Evolutionary conservation across 2,888 invertebrate genomes (phyloP).

Genomic region (Tipula vernalis): DNA sequence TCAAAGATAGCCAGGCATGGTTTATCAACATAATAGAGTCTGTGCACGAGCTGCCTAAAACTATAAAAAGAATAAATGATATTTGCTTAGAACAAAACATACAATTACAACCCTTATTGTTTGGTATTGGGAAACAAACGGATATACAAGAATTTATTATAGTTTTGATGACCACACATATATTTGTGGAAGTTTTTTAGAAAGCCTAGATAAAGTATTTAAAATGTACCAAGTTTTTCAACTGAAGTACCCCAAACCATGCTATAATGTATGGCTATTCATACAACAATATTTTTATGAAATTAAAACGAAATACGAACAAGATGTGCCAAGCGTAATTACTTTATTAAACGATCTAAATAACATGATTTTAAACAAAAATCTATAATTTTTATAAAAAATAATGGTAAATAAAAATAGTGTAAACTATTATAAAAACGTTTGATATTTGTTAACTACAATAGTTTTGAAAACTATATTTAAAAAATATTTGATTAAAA

Average conservation of each 20-base stretch:
- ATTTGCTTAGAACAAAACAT: neutral
- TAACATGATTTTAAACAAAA: neutral
- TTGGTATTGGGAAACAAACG: neutral
- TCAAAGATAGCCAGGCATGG: neutral
- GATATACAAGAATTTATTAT: neutral
- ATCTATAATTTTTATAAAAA: neutral
- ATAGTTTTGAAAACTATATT: too few relatives aligned
- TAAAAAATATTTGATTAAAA: too few relatives aligned
- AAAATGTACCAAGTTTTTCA: neutral
- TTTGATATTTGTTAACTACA: too few relatives aligned
- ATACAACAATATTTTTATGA: neutral
- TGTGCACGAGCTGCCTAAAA: neutral
- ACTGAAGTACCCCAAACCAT: neutral
- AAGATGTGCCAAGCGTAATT: neutral
- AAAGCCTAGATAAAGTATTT: neutral
- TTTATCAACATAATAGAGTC: neutral
- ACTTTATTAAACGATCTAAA: neutral
- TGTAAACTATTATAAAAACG: neutral
- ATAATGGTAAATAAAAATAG: neutral
- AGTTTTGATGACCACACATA: neutral
- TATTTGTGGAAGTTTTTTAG: neutral
- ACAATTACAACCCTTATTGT: neutral
- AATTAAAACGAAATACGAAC: neutral
- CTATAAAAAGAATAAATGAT: neutral
- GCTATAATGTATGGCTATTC: neutral